A percentile compares a stretch with the other conserved stretches of the same genome.
These are phyloP conservation scores for Ectemnius continuus DNA, from an alignment of 2,888 invertebrate species.

Conservation along the genomic window DNA sequence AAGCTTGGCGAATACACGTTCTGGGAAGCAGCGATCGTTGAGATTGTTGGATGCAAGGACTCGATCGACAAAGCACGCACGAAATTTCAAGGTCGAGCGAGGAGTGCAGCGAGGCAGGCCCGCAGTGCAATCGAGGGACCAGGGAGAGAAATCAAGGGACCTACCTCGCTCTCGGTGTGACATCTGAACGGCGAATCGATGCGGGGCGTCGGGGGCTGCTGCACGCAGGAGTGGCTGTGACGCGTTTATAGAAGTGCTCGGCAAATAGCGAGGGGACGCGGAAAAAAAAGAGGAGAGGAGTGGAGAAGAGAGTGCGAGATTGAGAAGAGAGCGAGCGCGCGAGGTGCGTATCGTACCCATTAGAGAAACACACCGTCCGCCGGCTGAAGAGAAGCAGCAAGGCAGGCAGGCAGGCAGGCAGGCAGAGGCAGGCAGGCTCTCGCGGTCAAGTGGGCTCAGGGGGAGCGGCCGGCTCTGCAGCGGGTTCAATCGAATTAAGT, in stretches of 20 bases:
- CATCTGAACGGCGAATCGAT: slow-evolving; percentile 11
- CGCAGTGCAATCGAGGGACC: background rate
- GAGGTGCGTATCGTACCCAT: slow-evolving; percentile 24
- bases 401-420: background rate
- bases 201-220: slow-evolving; percentile 21
- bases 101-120: background rate
- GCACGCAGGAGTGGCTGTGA: slow-evolving; percentile 14
- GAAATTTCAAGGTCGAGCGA: slow-evolving; percentile 54
- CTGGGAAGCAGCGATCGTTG: too few relatives aligned
- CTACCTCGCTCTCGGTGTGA: slow-evolving; percentile 26
- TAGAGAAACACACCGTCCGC: slow-evolving; percentile 5
- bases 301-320: background rate
- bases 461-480: slow-evolving; percentile 25
- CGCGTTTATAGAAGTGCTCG: slow-evolving; percentile 29
- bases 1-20: too few relatives aligned
- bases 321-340: background rate
- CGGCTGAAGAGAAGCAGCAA: too few relatives aligned
- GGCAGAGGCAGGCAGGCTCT: slow-evolving; percentile 6
- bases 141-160: background rate
- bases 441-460: slow-evolving; percentile 45
- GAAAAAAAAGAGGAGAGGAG: slow-evolving; percentile 2
- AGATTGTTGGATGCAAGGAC: too few relatives aligned
- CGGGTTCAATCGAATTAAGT: slow-evolving; percentile 48
- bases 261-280: slow-evolving; percentile 36
- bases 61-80: background rate